Percentiles rank a stretch among this genome's conserved stretches.
Evolutionary conservation across 2,888 invertebrate species (phyloP).

Genomic region (Caenorhabditis virilis): DNA sequence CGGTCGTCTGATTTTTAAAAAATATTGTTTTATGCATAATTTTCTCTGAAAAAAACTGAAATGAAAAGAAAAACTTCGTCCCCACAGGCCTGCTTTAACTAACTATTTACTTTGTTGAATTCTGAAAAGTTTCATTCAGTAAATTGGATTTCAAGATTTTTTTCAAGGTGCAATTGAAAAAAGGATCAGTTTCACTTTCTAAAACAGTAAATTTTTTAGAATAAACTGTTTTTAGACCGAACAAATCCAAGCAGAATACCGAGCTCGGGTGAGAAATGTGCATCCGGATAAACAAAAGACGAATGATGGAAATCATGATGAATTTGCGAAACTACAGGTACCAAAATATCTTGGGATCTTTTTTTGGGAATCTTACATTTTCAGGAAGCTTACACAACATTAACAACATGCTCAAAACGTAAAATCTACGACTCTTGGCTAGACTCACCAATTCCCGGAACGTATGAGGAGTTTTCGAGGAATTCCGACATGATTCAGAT

Average conservation of each 20-base stretch:
- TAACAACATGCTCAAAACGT: slow-evolving; percentile 27
- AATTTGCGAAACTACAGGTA: slow-evolving; percentile 42
- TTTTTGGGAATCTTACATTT: slow-evolving; percentile 13
- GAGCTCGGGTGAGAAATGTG: slow-evolving; percentile 44
- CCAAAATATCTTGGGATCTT: slow-evolving; percentile 16
- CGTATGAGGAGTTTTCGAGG: slow-evolving; percentile 41
- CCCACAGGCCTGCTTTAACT: no score
- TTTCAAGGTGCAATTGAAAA: no score
- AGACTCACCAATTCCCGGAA: slow-evolving; percentile 34
- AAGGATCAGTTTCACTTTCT: no score
- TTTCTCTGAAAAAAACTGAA: no score
- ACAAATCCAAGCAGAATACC: slow-evolving; percentile 57
- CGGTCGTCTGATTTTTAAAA: no score
- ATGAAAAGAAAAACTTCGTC: no score
- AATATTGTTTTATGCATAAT: no score
- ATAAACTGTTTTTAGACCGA: slow-evolving; percentile 41
- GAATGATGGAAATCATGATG: neutral
- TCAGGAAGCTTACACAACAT: slow-evolving; percentile 41
- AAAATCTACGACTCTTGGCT: slow-evolving; percentile 46
- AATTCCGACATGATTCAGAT: slow-evolving; percentile 38
- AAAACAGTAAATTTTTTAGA: no score
- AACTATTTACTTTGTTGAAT: no score
- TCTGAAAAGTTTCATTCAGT: no score
- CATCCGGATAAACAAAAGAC: slow-evolving; percentile 54
- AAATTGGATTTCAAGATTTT: no score